A percentile compares a stretch with the other conserved stretches of the same genome.
Evolutionary conservation across 2,113 vertebrate species (phyloP).

Genomic region (Plecotus auritus): DNA sequence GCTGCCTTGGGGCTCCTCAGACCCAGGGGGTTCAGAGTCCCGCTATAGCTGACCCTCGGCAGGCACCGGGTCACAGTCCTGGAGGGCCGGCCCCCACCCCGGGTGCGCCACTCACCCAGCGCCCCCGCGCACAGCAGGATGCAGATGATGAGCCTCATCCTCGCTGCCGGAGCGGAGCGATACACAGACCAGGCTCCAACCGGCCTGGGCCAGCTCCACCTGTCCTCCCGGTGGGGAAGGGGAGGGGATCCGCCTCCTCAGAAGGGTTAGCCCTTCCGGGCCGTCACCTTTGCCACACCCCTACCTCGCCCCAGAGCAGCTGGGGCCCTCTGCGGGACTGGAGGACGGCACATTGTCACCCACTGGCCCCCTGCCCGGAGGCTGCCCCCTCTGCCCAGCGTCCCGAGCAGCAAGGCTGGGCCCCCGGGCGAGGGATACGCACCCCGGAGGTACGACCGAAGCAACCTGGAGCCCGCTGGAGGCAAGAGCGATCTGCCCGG

Average conservation of each 20-base stretch:
- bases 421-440: neutral
- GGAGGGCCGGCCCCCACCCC: neutral
- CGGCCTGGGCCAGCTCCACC: fast-evolving
- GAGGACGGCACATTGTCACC: neutral
- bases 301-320: neutral
- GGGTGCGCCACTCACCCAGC: conserved; percentile 41
- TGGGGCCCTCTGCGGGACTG: fast-evolving
- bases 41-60: neutral
- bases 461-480: fast-evolving
- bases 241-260: neutral
- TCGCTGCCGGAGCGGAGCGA: fast-evolving
- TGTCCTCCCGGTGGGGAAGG: neutral
- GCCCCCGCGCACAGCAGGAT: neutral
- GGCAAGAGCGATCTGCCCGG: neutral
- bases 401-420: neutral
- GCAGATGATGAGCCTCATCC: neutral
- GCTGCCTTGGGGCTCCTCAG: neutral
- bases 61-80: neutral
- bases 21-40: neutral
- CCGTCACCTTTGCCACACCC: neutral
- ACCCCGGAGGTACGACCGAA: fast-evolving
- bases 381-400: neutral
- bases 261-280: neutral
- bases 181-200: fast-evolving
- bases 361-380: fast-evolving